Conservation (phyloP, 1,140 invertebrate species). For the Conus ventricosus region DNA sequence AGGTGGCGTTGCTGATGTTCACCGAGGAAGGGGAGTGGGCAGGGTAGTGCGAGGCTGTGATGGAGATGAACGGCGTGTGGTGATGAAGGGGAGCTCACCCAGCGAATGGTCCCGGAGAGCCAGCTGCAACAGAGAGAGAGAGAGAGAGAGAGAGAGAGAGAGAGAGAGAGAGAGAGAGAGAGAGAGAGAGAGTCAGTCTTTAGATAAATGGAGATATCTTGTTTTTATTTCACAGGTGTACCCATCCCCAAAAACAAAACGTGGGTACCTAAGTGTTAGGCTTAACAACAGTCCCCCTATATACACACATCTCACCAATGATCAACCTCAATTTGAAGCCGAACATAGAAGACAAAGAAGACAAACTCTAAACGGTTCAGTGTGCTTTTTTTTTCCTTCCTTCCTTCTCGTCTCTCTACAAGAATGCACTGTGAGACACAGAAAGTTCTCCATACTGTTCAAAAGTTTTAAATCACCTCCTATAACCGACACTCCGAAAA, state of each 20-base stretch:
- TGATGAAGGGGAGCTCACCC: constrained; percentile 46
- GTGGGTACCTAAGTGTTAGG: too few relatives aligned
- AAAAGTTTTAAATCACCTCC: too few relatives aligned
- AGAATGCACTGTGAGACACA: background rate
- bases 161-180: constrained; percentile 8
- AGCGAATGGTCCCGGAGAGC: constrained; percentile 40
- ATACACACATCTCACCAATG: too few relatives aligned
- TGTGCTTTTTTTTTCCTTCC: too few relatives aligned
- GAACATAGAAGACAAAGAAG: background rate
- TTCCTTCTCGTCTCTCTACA: background rate
- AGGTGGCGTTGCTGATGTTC: constrained; percentile 36
- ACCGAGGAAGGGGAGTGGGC: constrained; percentile 14
- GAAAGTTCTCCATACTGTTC: too few relatives aligned
- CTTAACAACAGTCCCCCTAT: too few relatives aligned
- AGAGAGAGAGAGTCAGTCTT: background rate
- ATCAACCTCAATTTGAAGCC: too few relatives aligned
- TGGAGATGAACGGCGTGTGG: constrained; percentile 32
- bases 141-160: constrained; percentile 21
- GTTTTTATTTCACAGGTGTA: too few relatives aligned
- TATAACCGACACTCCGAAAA: too few relatives aligned
- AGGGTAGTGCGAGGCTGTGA: constrained; percentile 41
- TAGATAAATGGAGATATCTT: too few relatives aligned
- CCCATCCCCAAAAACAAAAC: too few relatives aligned
- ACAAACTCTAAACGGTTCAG: too few relatives aligned
- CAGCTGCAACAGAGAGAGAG: constrained; percentile 16